Evolutionary conservation across 1,140 invertebrate genomes (phyloP).

Genomic region (Anadara kagoshimensis): DNA sequence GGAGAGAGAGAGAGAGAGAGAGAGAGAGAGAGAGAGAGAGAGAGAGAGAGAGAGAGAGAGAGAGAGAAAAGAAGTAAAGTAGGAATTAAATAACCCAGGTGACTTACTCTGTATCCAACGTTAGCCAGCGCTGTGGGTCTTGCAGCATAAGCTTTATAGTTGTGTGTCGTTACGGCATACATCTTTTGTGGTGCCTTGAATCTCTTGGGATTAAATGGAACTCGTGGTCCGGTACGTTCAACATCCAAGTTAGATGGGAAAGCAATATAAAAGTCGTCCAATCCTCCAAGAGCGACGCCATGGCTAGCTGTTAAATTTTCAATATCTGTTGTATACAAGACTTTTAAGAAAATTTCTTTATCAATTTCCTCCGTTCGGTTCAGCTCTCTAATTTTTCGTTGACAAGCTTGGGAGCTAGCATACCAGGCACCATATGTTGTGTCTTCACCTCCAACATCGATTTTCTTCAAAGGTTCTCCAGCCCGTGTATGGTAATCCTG

Average conservation of each 20-base stretch:
- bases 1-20: too few species aligned
- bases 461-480: slow-evolving; percentile 49
- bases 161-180: slow-evolving; percentile 50
- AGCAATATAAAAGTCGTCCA: slow-evolving; percentile 58
- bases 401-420: too few species aligned
- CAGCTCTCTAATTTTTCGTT: neutral
- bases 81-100: neutral
- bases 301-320: slow-evolving; percentile 41
- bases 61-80: neutral
- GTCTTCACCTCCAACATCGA: slow-evolving; percentile 67
- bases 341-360: slow-evolving; percentile 33
- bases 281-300: slow-evolving; percentile 51
- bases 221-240: slow-evolving; percentile 12
- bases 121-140: slow-evolving; percentile 59
- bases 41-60: too few species aligned
- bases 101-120: slow-evolving; percentile 57
- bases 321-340: slow-evolving; percentile 44
- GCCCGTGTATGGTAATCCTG: slow-evolving; percentile 38
- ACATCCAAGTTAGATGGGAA: slow-evolving; percentile 26
- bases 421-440: slow-evolving; percentile 48
- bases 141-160: slow-evolving; percentile 44
- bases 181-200: slow-evolving; percentile 21
- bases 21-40: too few species aligned
- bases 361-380: slow-evolving; percentile 48
- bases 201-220: slow-evolving; percentile 36